phyloP scores from a whole-genome alignment of 2,113 vertebrate species.

The Zosterops pallidus region DNA sequence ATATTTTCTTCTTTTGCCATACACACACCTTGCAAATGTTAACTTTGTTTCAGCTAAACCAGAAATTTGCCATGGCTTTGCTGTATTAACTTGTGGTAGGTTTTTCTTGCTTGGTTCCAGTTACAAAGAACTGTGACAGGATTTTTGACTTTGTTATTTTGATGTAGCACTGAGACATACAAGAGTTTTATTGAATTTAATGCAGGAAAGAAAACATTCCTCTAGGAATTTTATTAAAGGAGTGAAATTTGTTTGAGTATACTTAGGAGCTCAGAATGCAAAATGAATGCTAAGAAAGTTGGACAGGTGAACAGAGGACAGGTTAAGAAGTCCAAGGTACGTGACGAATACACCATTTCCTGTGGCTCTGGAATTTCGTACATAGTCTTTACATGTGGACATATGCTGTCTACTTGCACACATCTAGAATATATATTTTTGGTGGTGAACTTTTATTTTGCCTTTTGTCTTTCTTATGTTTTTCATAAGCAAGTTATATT shows the following conservation, averaged over 20 bases:
- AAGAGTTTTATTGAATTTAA: background rate
- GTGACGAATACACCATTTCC: fast-evolving
- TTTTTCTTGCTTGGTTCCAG: background rate
- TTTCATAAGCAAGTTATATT: background rate
- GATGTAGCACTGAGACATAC: background rate
- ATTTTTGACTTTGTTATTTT: background rate
- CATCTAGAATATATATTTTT: background rate
- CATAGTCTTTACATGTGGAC: background rate
- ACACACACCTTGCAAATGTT: background rate
- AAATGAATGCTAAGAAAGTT: background rate
- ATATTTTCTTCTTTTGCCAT: background rate
- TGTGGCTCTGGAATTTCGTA: background rate
- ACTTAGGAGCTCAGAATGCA: background rate
- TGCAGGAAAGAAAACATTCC: background rate
- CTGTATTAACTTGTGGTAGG: background rate
- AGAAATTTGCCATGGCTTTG: background rate
- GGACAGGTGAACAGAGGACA: background rate
- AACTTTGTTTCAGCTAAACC: background rate
- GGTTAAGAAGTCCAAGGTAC: background rate
- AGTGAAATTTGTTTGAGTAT: background rate
- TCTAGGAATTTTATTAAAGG: background rate
- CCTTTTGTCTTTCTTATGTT: background rate
- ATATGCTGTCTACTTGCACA: background rate
- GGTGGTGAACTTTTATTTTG: background rate
- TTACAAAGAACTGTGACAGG: background rate